Conservation (phyloP, 2,113 vertebrate species). For the Burhinus bistriatus region DNA sequence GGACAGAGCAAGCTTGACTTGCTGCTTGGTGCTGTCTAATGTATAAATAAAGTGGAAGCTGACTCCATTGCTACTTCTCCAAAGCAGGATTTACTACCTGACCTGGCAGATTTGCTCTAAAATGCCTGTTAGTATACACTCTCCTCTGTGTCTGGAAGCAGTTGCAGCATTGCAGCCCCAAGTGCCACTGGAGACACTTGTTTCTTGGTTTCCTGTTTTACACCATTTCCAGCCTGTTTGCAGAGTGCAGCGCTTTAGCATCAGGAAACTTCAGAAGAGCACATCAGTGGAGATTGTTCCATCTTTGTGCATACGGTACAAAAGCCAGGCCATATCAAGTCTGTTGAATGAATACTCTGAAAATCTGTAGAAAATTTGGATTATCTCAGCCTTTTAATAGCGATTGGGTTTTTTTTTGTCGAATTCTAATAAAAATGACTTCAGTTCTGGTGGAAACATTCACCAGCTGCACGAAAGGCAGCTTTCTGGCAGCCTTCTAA, state of each 20-base stretch:
- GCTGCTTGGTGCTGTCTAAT: neutral
- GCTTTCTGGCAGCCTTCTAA: neutral
- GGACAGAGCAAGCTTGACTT: neutral
- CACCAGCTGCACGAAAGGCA: fast-evolving
- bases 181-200: fast-evolving
- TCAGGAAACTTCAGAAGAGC: neutral
- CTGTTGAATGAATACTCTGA: neutral
- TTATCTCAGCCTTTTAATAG: neutral
- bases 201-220: neutral
- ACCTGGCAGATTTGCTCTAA: neutral
- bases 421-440: neutral
- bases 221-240: neutral
- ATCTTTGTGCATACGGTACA: neutral
- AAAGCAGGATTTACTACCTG: neutral
- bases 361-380: neutral
- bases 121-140: neutral
- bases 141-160: neutral
- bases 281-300: fast-evolving
- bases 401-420: neutral
- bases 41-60: neutral
- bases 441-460: neutral
- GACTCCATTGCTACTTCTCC: neutral
- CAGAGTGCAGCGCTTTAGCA: fast-evolving
- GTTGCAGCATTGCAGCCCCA: fast-evolving
- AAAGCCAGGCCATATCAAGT: neutral